Evolutionary conservation across 92 coral and sea anemone species (phyloP), one percentile per base, ranked within the genome.

Genomic region (Scolanthus callimorphus): DNA sequence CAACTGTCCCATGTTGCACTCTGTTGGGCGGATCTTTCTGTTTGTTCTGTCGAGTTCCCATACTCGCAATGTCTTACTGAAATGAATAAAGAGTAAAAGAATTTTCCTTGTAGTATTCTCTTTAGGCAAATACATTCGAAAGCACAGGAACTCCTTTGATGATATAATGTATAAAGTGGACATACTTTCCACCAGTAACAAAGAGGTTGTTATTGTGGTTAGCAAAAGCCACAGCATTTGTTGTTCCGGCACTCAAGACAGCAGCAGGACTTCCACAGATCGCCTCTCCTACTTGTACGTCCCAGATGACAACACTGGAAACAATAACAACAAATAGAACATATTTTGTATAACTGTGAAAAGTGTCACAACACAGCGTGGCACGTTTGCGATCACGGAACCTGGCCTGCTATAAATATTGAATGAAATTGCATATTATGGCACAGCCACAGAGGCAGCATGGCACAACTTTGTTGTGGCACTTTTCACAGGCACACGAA

Each of bases 121-220:
- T 34, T 34, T 34, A 34, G 15, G 41, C 6, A 34, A 34, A 15
- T 34, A 15, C 6, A 34, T 6, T 6, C 15, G 15, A 34, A 34
- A 34, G 8, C 15, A 34, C 41, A 34, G 41, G 41, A 34, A 34
- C 41, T 34, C 15, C 41, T 34, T 34, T n/a, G 6, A 6, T 6
- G 6, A 34, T 34, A 34, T 15, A 34, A n/a, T n/a, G n/a, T n/a
- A n/a, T n/a, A n/a, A n/a, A 15, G 41, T 6, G 8, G 6, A 69
- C 98, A 76, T 84, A 92, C 98, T 84, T 80, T 63, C 98, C 98
- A 51, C 94, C 96, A 69, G 98, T 84, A 39, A 92, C 80, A 71
- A 92, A 92, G 29, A 84, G 62, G 24, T 92, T 81, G 61, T 92
- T 96, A 59, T 73, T 72, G 43, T 88, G 39, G 59, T 77, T 92